Conservation (phyloP, 2,113 vertebrate genomes). For the Dicaeum eximium region DNA sequence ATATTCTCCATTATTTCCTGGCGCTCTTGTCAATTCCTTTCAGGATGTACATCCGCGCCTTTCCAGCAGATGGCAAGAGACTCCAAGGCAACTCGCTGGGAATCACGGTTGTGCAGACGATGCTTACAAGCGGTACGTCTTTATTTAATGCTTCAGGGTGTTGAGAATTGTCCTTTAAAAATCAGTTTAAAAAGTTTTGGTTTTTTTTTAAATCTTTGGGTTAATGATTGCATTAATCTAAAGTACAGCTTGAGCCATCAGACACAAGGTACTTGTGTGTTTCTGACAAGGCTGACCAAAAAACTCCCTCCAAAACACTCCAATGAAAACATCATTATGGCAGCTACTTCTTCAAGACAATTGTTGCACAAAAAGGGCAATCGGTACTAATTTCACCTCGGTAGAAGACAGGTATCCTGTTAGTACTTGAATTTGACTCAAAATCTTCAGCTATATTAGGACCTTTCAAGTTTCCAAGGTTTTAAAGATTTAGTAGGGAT, state of each 20-base stretch:
- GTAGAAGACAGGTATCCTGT: neutral
- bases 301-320: neutral
- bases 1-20: neutral
- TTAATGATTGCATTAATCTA: neutral
- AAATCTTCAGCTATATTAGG: neutral
- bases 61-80: slow-evolving; percentile 61
- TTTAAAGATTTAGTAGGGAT: neutral
- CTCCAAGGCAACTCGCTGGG: neutral
- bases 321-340: neutral
- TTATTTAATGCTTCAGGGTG: neutral
- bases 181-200: neutral
- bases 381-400: neutral
- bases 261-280: neutral
- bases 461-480: neutral
- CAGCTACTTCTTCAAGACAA: neutral
- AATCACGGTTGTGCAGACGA: neutral
- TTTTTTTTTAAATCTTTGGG: neutral
- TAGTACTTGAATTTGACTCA: neutral
- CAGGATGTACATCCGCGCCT: neutral
- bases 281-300: neutral
- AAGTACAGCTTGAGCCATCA: neutral
- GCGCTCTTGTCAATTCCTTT: fast-evolving
- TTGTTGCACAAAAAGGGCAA: neutral
- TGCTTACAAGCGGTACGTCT: neutral
- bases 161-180: neutral